phyloP scores from a whole-genome alignment of 2,113 vertebrate species.

The Platichthys flesus region DNA sequence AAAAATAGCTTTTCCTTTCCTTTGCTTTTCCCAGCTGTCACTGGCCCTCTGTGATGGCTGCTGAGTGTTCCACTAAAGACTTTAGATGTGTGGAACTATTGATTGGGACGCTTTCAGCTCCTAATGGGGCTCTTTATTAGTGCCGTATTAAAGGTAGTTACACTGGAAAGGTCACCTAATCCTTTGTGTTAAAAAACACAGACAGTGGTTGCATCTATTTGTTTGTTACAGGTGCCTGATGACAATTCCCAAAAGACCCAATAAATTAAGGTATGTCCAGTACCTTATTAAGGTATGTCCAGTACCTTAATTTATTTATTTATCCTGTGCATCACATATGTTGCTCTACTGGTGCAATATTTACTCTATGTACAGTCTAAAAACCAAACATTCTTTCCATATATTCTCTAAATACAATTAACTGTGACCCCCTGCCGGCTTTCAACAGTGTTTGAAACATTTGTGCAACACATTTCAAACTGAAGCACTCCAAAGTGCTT shows the following conservation, averaged over 20 bases:
- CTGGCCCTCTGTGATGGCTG: conserved; percentile 15
- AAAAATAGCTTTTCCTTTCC: conserved; percentile 42
- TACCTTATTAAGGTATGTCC: no score
- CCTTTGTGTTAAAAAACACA: conserved; percentile 27
- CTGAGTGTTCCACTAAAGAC: conserved; percentile 50
- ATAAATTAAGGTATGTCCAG: not conserved
- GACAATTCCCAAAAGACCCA: not conserved
- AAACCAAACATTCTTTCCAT: not conserved
- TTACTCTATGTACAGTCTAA: not conserved
- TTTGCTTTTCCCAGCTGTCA: conserved; percentile 30
- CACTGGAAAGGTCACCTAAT: conserved; percentile 38
- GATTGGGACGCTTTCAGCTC: conserved; percentile 56
- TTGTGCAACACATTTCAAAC: conserved; percentile 1
- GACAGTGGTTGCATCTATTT: not conserved
- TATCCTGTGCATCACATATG: not conserved
- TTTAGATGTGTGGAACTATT: conserved; percentile 54
- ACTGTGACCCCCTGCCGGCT: not conserved
- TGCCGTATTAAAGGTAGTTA: conserved; percentile 37
- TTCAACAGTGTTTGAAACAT: conserved; percentile 14
- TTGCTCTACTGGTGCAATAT: not conserved
- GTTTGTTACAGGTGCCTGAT: not conserved
- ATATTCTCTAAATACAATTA: conserved; percentile 1
- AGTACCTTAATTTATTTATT: not conserved
- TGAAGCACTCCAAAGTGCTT: not conserved
- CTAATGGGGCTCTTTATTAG: conserved; percentile 49